Conservation (phyloP, 2,888 invertebrate genomes). For the Atethmia centrago region DNA sequence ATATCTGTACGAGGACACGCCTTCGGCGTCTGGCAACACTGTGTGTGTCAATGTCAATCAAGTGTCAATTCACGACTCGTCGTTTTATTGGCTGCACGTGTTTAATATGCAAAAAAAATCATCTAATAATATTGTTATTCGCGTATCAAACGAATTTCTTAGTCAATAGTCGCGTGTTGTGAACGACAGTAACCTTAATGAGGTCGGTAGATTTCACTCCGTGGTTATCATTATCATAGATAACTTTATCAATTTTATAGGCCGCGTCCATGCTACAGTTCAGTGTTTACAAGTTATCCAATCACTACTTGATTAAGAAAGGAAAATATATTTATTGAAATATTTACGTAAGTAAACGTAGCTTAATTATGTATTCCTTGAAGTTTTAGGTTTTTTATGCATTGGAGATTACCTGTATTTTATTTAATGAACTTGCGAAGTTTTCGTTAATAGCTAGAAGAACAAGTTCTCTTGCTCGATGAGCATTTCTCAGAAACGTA, state of each 20-base stretch:
- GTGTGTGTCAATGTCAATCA: constrained; percentile 1
- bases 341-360: constrained; percentile 44
- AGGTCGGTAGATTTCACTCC: constrained; percentile 44
- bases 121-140: constrained; percentile 26
- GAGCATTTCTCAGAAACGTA: constrained; percentile 22
- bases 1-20: too few species aligned
- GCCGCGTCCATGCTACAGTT: constrained; percentile 34
- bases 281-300: constrained; percentile 47
- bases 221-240: constrained; percentile 56
- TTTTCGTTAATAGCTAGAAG: neutral
- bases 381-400: neutral
- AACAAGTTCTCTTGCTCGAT: constrained; percentile 12
- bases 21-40: too few species aligned
- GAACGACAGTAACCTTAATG: constrained; percentile 19
- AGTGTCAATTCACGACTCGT: constrained; percentile 3
- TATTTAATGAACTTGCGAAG: neutral
- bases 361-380: neutral
- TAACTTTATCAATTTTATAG: constrained; percentile 54
- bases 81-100: constrained; percentile 48
- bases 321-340: neutral
- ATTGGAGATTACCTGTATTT: neutral
- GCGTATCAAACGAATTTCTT: constrained; percentile 11
- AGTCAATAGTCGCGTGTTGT: constrained; percentile 16
- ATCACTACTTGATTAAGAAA: constrained; percentile 4
- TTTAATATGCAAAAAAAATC: constrained; percentile 29